Percentiles rank a stretch among this genome's conserved stretches.
phyloP scores from a whole-genome alignment of 1,140 invertebrate genomes.

The Hestina assimilis region DNA sequence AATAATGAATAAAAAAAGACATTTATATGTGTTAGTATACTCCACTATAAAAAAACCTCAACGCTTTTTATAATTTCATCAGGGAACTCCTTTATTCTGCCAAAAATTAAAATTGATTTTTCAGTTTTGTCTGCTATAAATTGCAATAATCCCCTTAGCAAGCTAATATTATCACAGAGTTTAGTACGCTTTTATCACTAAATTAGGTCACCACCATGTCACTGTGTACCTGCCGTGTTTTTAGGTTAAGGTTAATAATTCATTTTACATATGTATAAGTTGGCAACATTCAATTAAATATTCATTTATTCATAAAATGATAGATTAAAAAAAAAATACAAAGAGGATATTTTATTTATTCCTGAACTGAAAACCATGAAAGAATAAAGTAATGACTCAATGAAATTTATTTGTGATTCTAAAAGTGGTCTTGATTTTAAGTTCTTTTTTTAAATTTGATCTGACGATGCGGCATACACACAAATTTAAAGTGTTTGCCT shows the following conservation, averaged over 20 bases:
- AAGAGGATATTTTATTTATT: neutral
- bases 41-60: too few relatives aligned
- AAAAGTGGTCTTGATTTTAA: too few relatives aligned
- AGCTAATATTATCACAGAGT: neutral
- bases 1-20: too few relatives aligned
- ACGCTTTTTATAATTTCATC: neutral
- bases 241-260: conserved; percentile 28
- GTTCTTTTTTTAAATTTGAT: too few relatives aligned
- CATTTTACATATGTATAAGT: conserved; percentile 18
- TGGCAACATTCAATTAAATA: conserved; percentile 1
- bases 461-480: too few relatives aligned
- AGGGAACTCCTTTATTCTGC: neutral
- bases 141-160: too few relatives aligned
- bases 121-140: too few relatives aligned
- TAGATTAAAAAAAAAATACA: neutral
- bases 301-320: conserved; percentile 3
- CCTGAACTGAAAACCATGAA: too few relatives aligned
- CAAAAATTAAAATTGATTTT: neutral
- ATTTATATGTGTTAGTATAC: too few relatives aligned
- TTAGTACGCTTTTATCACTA: conserved; percentile 3
- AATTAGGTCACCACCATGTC: conserved; percentile 19
- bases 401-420: too few relatives aligned
- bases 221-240: conserved; percentile 19
- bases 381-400: too few relatives aligned
- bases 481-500: too few relatives aligned